phyloP scores from a whole-genome alignment of 2,888 invertebrate species.

The Eueremaeus valkanovi region DNA sequence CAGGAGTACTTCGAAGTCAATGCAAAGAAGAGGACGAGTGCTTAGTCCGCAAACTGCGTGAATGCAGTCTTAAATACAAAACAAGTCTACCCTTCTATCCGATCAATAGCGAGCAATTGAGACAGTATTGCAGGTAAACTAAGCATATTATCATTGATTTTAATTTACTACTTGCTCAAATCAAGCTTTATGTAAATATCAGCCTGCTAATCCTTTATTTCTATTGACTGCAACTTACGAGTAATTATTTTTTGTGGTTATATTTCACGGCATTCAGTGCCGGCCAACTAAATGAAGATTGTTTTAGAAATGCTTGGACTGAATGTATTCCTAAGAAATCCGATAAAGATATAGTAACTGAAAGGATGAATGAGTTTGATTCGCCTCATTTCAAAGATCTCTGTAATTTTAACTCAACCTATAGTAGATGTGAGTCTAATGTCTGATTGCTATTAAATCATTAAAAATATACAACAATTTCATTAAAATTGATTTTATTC shows the following conservation, averaged over 20 bases:
- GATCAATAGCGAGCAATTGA: not conserved
- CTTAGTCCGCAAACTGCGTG: not conserved
- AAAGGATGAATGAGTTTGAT: not conserved
- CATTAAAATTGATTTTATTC: not conserved
- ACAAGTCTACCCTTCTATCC: not conserved
- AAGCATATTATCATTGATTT: no score
- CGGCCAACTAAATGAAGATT: not conserved
- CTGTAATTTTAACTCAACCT: constrained; percentile 14
- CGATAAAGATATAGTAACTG: not conserved
- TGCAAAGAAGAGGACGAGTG: not conserved
- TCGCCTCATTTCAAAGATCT: not conserved
- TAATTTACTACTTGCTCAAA: not conserved
- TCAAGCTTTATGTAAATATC: no score
- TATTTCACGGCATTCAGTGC: not conserved
- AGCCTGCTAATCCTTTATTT: no score
- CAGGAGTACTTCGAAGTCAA: not conserved
- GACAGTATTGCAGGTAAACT: constrained; percentile 11
- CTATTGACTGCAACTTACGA: not conserved
- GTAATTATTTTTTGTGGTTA: not conserved
- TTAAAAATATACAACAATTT: no score
- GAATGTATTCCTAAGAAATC: not conserved
- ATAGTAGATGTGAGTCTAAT: constrained; percentile 22
- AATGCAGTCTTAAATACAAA: not conserved
- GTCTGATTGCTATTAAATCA: not conserved
- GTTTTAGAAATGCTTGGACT: not conserved